Evolutionary conservation across 2,888 invertebrate genomes (phyloP), one percentile per base, ranked within the genome.

Genomic region (Hoplodrina ambigua): DNA sequence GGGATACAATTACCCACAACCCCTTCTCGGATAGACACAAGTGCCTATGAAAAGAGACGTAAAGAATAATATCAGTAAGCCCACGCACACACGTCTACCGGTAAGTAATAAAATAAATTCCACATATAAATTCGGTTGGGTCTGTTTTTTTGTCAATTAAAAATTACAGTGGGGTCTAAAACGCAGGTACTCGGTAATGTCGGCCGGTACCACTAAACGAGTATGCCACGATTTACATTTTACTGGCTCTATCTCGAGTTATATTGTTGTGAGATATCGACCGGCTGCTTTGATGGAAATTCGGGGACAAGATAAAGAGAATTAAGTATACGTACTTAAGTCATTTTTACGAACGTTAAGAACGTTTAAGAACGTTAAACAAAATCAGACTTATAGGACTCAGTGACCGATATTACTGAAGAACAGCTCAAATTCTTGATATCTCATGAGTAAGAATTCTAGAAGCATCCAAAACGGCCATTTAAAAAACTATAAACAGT

Each of bases 91-190:
- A 87, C 62, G 46, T 44, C 6, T 52, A 77, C 76, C 71, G 78
- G 84, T 87, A 87, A 85, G 91, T 92, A 94, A 94, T 94, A 94
- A 94, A 94, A 94, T 94, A 92, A 94, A 94, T 94, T 93, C 93
- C 92, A 90, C 89, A 89, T 93, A 93, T 93, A 94, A 93, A 94
- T 92, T 92, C 89, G 90, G 90, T 81, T 80, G 92, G 91, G 89
- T 89, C 91, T 86, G 87, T 93, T 95, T 95, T 94, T 95, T 94
- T 94, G 94, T 95, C 94, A 95, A 96, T 96, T 95, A 95, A 94
- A 93, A 92, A 94, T 94, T 95, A 96, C 94, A 89, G 87, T 85
- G 87, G 89, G 90, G 89, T 78, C 87, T 87, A 84, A 83, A 84
- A 82, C 86, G 87, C 94, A 95, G 95, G 95, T 95, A 95, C 94